Evolutionary conservation across 2,797 vertebrate species (phyloP).

Genomic region (Denticeps clupeoides): DNA sequence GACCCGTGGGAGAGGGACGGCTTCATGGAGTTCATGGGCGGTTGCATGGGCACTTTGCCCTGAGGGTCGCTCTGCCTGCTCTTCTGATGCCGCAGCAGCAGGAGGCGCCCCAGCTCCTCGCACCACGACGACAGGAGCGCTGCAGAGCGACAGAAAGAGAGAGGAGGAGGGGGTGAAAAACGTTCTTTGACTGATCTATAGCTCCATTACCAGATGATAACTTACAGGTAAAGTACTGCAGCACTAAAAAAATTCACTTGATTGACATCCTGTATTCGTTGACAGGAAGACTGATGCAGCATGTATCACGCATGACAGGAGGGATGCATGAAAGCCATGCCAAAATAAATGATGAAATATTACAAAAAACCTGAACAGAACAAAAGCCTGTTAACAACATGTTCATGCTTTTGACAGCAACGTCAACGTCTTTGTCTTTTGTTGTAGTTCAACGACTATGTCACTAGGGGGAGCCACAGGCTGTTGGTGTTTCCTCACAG

Average conservation of each 20-base stretch:
- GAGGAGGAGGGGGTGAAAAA: not conserved
- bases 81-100: conserved; percentile 98
- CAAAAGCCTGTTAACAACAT: not conserved
- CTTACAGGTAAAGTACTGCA: no score
- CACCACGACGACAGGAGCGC: conserved; percentile 98
- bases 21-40: conserved; percentile 98
- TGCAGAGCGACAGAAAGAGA: conserved; percentile 34
- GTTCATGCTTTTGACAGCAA: no score
- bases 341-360: conserved; percentile 6
- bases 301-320: not conserved
- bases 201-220: no score
- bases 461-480: conserved; percentile 27
- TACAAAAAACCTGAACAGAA: not conserved
- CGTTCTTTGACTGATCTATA: no score
- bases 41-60: conserved; percentile 95
- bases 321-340: conserved; percentile 15
- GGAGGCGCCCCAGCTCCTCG: conserved; percentile 93
- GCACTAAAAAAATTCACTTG: not conserved
- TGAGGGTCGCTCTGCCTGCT: conserved; percentile 93
- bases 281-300: conserved; percentile 3
- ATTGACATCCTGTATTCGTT: conserved; percentile 21
- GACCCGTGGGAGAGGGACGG: conserved; percentile 94
- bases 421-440: not conserved
- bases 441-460: conserved; percentile 6
- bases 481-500: conserved; percentile 42